Evolutionary conservation across 2,113 vertebrate species (phyloP).

Genomic region (Tonatia bakeri): DNA sequence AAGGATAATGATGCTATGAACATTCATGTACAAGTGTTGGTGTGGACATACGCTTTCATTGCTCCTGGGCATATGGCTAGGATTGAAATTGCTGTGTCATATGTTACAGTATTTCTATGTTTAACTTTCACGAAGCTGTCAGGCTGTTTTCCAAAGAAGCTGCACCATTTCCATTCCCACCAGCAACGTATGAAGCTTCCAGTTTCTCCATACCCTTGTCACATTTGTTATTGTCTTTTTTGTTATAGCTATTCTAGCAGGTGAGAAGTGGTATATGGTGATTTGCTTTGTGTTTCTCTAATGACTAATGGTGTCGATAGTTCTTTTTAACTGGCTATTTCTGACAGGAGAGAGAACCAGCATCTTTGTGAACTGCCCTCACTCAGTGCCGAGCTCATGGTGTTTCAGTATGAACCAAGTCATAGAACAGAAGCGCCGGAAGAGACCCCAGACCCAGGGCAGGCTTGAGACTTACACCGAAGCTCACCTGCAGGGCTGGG

Average conservation of each 20-base stretch:
- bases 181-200: not conserved
- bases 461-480: not conserved
- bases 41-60: not conserved
- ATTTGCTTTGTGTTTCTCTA: conserved; percentile 4
- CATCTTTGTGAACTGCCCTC: not conserved
- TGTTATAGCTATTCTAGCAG: not conserved
- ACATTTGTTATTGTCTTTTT: not conserved
- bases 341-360: not conserved
- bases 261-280: not conserved
- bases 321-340: not conserved
- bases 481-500: not conserved
- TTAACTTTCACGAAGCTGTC: not conserved
- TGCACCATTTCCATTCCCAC: not conserved
- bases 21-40: not conserved
- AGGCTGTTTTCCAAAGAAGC: not conserved
- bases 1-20: not conserved
- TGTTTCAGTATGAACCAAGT: not conserved
- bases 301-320: not conserved
- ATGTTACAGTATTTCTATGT: not conserved
- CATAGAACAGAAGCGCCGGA: not conserved
- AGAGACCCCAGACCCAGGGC: not conserved
- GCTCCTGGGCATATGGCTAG: not conserved
- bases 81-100: not conserved
- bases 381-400: not conserved
- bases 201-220: not conserved